These are phyloP conservation scores for Ostrea denselamellosa DNA, from an alignment of 1,140 invertebrate genomes.

Conservation along the genomic window DNA sequence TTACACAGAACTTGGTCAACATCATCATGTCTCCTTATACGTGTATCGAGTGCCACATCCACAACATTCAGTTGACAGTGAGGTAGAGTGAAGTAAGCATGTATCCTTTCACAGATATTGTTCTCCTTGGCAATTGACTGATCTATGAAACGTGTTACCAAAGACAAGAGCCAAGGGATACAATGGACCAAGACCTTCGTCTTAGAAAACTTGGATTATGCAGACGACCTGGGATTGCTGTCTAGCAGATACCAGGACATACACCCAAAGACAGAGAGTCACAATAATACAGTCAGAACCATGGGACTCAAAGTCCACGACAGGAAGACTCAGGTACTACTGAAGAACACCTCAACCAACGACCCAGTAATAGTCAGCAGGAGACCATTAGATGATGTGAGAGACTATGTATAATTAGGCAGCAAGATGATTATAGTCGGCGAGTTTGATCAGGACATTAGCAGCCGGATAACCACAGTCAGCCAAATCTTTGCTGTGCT, in stretches of 20 bases:
- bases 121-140: neutral
- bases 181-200: neutral
- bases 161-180: neutral
- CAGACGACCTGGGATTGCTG: neutral
- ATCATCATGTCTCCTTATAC: constrained; percentile 1
- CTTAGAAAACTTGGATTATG: constrained; percentile 34
- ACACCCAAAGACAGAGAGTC: constrained; percentile 35
- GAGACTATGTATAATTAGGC: neutral
- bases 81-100: constrained; percentile 25
- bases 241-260: constrained; percentile 34
- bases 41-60: neutral
- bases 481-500: too few species aligned
- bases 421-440: too few species aligned
- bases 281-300: neutral
- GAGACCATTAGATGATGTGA: neutral
- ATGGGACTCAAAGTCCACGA: neutral
- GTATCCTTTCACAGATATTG: neutral
- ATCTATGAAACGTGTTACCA: neutral
- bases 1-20: constrained; percentile 12
- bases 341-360: neutral
- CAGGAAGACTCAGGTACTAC: neutral
- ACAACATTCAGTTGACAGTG: neutral
- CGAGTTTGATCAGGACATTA: too few species aligned
- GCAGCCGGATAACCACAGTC: too few species aligned
- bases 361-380: neutral